These are phyloP conservation scores for Laticauda colubrina DNA, from an alignment of 2,113 vertebrate genomes.

Conservation along the genomic window DNA sequence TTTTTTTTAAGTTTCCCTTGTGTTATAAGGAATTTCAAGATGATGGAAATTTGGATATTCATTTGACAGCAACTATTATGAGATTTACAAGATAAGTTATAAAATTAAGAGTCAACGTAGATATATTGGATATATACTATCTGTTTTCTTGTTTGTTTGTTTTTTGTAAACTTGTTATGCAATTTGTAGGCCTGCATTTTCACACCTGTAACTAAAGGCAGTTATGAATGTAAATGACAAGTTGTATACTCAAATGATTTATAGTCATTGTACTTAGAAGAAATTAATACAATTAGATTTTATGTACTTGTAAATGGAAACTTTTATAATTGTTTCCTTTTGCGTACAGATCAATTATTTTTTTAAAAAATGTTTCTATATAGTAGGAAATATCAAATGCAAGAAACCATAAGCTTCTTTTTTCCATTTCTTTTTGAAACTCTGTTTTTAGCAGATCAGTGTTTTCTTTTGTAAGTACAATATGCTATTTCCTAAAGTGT, in stretches of 20 bases:
- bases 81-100: slow-evolving; percentile 43
- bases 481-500: slow-evolving; percentile 6
- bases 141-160: neutral
- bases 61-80: neutral
- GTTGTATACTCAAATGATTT: neutral
- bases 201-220: neutral
- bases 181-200: neutral
- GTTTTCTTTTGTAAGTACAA: slow-evolving; percentile 29
- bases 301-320: slow-evolving; percentile 42
- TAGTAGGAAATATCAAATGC: slow-evolving; percentile 48
- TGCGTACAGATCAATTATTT: slow-evolving; percentile 21
- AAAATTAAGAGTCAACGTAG: slow-evolving; percentile 1
- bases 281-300: neutral
- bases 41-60: slow-evolving; percentile 32
- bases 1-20: slow-evolving; percentile 42
- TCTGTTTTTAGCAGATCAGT: slow-evolving; percentile 34
- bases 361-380: slow-evolving; percentile 40
- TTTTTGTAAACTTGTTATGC: neutral
- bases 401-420: slow-evolving; percentile 41
- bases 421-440: slow-evolving; percentile 39
- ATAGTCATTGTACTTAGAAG: neutral
- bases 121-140: neutral
- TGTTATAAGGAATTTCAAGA: slow-evolving; percentile 48
- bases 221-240: neutral
- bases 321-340: slow-evolving; percentile 39